Evolutionary conservation across 1,140 invertebrate species (phyloP).

Genomic region (Melanaphis sacchari): DNA sequence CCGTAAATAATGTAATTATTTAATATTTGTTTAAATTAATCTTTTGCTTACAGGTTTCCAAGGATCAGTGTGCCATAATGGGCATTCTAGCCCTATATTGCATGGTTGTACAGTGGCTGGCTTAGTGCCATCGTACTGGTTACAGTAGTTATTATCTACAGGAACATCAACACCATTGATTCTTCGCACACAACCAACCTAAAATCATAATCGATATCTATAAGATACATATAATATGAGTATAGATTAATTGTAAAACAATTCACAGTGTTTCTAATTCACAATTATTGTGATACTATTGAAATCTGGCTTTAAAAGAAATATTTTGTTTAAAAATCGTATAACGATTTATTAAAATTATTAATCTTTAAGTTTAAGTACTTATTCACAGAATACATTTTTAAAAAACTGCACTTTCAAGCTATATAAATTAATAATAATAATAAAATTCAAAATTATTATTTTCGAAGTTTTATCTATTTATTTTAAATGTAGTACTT

Average conservation of each 20-base stretch:
- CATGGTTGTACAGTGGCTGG: constrained; percentile 76
- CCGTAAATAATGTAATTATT: not conserved
- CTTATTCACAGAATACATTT: too few species aligned
- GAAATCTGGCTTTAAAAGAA: not conserved
- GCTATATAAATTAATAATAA: not conserved
- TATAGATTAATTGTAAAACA: not conserved
- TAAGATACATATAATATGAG: not conserved
- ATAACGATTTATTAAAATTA: not conserved
- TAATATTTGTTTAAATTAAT: not conserved
- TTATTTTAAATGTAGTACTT: constrained; percentile 62
- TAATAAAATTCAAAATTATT: not conserved
- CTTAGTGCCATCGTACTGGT: constrained; percentile 72
- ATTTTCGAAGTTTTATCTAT: not conserved
- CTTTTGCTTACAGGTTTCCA: constrained; percentile 80
- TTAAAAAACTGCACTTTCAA: too few species aligned
- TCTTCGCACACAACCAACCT: constrained; percentile 28
- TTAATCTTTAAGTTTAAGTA: too few species aligned
- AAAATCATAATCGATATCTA: not conserved
- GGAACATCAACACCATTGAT: constrained; percentile 31
- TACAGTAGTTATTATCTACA: constrained; percentile 78
- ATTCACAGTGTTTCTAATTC: not conserved
- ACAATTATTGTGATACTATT: not conserved
- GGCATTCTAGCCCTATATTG: constrained; percentile 79
- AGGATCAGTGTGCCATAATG: constrained; percentile 81
- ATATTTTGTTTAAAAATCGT: not conserved